These are phyloP conservation scores for Tichodroma muraria DNA, from an alignment of 2,113 vertebrate species.

Conservation along the genomic window DNA sequence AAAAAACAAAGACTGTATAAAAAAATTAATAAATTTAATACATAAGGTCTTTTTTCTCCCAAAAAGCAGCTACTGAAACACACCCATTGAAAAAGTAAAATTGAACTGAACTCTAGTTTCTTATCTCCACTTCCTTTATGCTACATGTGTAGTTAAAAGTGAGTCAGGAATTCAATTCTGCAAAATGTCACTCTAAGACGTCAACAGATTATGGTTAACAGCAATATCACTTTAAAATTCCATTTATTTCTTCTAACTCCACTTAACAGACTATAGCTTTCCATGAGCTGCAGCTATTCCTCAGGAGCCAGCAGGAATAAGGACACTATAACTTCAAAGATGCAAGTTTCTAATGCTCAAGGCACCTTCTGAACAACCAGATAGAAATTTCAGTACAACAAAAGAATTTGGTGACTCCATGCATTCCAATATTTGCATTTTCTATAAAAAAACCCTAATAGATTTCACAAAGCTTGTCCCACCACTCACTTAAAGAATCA, in stretches of 20 bases:
- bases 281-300: not conserved
- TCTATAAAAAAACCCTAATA: not conserved
- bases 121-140: not conserved
- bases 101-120: not conserved
- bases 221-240: not conserved
- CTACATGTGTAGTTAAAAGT: not conserved
- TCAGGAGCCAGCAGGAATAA: not conserved
- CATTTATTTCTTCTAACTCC: not conserved
- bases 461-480: not conserved
- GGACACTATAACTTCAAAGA: not conserved
- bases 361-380: not conserved
- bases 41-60: not conserved
- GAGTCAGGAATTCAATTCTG: not conserved
- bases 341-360: not conserved
- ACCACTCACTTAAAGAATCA: not conserved
- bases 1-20: not conserved
- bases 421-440: not conserved
- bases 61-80: not conserved
- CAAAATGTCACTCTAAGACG: not conserved
- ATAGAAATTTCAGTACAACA: not conserved
- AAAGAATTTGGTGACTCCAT: not conserved
- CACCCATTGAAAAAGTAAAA: not conserved
- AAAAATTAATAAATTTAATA: not conserved
- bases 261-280: not conserved
- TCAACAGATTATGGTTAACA: not conserved